Base-by-base conservation (phyloP, 2,888 invertebrate genomes). In the Lochmaea crataegi region DNA sequence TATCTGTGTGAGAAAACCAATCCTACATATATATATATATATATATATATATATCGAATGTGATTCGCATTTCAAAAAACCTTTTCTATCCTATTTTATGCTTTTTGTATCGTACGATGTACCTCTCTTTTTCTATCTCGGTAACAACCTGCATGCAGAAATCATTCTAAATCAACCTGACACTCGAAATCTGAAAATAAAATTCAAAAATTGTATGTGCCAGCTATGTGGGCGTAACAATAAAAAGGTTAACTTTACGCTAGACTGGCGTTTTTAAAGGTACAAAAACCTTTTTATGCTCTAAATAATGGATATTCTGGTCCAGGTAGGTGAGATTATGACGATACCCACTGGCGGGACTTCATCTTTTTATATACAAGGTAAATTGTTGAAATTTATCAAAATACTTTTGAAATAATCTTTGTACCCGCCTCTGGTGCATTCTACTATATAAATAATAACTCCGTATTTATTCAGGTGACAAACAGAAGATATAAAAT, bases 161-260 rank as follows among this genome's bases (percentile, higher is more conserved):
- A 57, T 53, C 61, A 42, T 38, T 61, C 63, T 32, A 51, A 71
- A 68, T 71, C 68, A 72, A 68, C 57, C 56, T 68, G 71, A 68
- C 74, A 71, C 67, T 67, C 68, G 38, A 64, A 63, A 74, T 74
- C 68, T 48, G 64, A 56, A 32, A 71, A 74, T 74, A 71, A 71
- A 74, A 71, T 65, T 71, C 63, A 56, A 71, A 67, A 67, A 66
- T 70, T 65, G 71, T 61, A 38, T 18, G 60, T 65, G 45, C 70
- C 26, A 41, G 26, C 65, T 22, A 72, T 72, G 72, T 66, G 70
- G 71, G 68, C 41, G 16, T 71, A 61, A 74, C 71, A 74, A 74
- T 74, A 71, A 76, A 32, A 74, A 76, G 68, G 66, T 71, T 70
- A 69, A 73, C 68, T 73, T 72, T 72, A 73, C 72, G 76, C 73